Evolutionary conservation across 2,888 invertebrate genomes (phyloP), one percentile per base, ranked within the genome.

Genomic region (Watsonalla binaria): DNA sequence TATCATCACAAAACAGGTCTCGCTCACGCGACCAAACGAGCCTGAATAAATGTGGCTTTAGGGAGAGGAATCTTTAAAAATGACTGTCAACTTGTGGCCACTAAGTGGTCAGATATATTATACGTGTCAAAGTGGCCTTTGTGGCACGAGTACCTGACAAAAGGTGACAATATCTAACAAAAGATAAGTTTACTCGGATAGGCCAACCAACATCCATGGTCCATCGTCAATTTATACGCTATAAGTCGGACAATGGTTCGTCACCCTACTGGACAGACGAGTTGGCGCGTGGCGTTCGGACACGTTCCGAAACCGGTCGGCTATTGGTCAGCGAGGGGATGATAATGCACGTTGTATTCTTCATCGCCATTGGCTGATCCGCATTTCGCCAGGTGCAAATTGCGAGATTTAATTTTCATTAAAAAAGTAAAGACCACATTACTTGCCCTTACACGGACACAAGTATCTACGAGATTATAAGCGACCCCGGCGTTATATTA

Each of bases 21-120:
- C 45, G 51, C 65, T 70, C 87, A 85, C 86, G 84, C 75, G 87
- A 78, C 82, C 65, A 73, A 75, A 76, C 63, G 70, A 72, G 66
- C 70, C 71, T 77, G 78, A 80, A 72, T 62, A 72, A 76, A 79
- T 72, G 62, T 61, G 63, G 61, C 61, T 81, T 80, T 78, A 80
- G 83, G 82, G 87, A 89, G 89, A 90, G 71, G 69, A 86, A 86
- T 86, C 86, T 83, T 65, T 71, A 71, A 66, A 75, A 75, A 67
- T 55, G 51, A 59, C 65, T 76, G 78, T 78, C 80, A 80, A 72
- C 68, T 77, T 68, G 69, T 72, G 82, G 76, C 83, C 84, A 84
- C 79, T 84, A 78, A 84, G 83, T 83, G 90, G 87, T 78, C 84
- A 80, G 78, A 85, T 77, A 78, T 72, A 85, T 73, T 66, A 74